Base-by-base conservation (phyloP, 2,888 invertebrate genomes). In the Unio delphinus region DNA sequence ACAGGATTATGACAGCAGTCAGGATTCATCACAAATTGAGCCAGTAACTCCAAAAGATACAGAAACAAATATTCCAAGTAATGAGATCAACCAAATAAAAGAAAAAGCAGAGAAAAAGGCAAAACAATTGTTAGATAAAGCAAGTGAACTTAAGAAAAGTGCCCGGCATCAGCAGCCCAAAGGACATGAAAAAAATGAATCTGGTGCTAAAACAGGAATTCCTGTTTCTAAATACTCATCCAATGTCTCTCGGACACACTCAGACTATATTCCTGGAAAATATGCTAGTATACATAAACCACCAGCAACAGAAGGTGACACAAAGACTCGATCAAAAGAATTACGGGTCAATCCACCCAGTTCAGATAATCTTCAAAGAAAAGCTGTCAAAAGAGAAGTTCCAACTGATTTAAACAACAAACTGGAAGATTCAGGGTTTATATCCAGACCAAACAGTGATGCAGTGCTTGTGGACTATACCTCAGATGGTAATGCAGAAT, bases 1-100 rank as follows among this genome's bases (percentile, higher is more conserved):
- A 55, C 79, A 82, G 68, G 83, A 84, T 68, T 86, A 83, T 77
- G 85, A 85, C 67, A 83, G 83, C 30, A 82, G 83, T 68, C 81
- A 81, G 55, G 81, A 81, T 65, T 67, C 72, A 5, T 80, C 80
- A 26, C 80, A 81, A 56, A 79, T 78, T 62, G 83, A 83, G 23
- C 78, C 81, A 23, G 55, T 78, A 64, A 54, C 72, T 18, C 64
- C 70, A 61, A 74, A 73, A 56, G 77, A 75, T 23, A 76, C 76
- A 60, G 69, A 66, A 23, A 76, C 76, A 67, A 70, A 74, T 55
- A 68, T 76, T 66, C 75, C 80, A 45, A 62, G 69, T 20, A 70
- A 73, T 61, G 74, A 80, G 34, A 59, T 82, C 57, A 74, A 70
- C 61, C 72, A 73, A n/a, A 80, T 82, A 23, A 78, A 70, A 70